A percentile compares a stretch with the other conserved stretches of the same genome.
These are phyloP conservation scores for Neoascia interrupta DNA, from an alignment of 2,888 invertebrate genomes.

Conservation along the genomic window DNA sequence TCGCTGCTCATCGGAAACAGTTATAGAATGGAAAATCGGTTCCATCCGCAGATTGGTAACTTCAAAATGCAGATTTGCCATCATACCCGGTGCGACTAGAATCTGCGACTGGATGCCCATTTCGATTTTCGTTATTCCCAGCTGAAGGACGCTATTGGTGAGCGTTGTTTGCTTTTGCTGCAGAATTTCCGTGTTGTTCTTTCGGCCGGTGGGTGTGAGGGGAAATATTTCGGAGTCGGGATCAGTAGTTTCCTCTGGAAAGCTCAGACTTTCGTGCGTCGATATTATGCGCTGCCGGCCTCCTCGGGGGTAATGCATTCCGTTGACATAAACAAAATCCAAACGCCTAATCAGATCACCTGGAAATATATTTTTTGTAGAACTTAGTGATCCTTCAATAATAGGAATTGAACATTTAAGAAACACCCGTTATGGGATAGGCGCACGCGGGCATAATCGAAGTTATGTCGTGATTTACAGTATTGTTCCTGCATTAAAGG, in stretches of 20 bases:
- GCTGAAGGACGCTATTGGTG: slow-evolving; percentile 72
- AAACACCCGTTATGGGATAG: too few relatives aligned
- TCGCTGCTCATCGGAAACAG: slow-evolving; percentile 82
- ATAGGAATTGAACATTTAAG: not conserved
- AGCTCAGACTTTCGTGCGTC: slow-evolving; percentile 73
- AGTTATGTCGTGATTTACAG: too few relatives aligned
- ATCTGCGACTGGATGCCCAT: slow-evolving; percentile 80
- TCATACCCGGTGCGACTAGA: slow-evolving; percentile 77
- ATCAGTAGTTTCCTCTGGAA: slow-evolving; percentile 71
- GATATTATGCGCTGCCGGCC: slow-evolving; percentile 31
- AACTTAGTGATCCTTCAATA: too few relatives aligned
- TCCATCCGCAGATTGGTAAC: slow-evolving; percentile 86
- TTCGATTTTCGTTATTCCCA: slow-evolving; percentile 79
- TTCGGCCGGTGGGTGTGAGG: slow-evolving; percentile 71
- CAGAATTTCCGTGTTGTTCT: slow-evolving; percentile 49
- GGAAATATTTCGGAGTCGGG: slow-evolving; percentile 77
- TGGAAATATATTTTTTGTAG: too few relatives aligned
- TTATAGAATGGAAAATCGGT: slow-evolving; percentile 82
- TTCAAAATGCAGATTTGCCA: slow-evolving; percentile 83
- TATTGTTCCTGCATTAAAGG: too few relatives aligned
- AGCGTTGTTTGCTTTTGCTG: slow-evolving; percentile 35
- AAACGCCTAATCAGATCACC: slow-evolving; percentile 77
- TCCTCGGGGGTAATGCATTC: slow-evolving; percentile 53
- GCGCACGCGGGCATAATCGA: too few relatives aligned
- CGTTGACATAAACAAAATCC: slow-evolving; percentile 73